Evolutionary conservation across 2,797 vertebrate species (phyloP), one percentile per base, ranked within the genome.

Genomic region (Pristis pectinata): DNA sequence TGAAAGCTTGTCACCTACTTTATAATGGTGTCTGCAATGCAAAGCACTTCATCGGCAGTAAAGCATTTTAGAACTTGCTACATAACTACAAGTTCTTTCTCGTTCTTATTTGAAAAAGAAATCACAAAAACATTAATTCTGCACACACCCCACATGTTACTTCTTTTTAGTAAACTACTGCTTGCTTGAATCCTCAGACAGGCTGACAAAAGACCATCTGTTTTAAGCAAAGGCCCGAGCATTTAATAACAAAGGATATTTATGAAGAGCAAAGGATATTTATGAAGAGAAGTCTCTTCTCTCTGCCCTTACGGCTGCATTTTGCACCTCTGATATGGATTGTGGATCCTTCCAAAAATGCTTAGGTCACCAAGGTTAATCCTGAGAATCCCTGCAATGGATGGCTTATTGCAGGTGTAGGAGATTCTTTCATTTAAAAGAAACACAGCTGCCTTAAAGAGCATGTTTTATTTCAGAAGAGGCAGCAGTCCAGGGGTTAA

Each of bases 331-430:
- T 72, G 70, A 94, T 94, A 56, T 53, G 92, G 67, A 94, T 76
- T 76, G 41, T 70, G 49, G 49, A 72, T 76, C 72, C 49, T 94
- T 53, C 44, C 70, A 94, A 94, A 94, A 72, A 94, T 94, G 41
- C 56, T 44, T 17, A n/a, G 92, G 92, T 72, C 72, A 56, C 44
- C 30, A 70, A n/a, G 92, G 92, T 94, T 94, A 94, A 94, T 94
- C 44, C 70, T 2, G 41, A 94, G 70, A 94, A 94, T 94, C n/a
- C 67, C 6, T 94, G 30, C 49, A 74, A 53, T 8, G 72, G 70
- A 94, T 94, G 92, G 92, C 15, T 70, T 53, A 94, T 53, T 94
- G 92, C 92, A 94, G 92, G 92, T 94, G 92, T 56, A 76, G 64
- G 67, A 30, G 72, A 76, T 74, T 76, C 92, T 44, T 82, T 91